phyloP scores from a whole-genome alignment of 2,113 vertebrate genomes.

The Neolamprologus kungweensis region DNA sequence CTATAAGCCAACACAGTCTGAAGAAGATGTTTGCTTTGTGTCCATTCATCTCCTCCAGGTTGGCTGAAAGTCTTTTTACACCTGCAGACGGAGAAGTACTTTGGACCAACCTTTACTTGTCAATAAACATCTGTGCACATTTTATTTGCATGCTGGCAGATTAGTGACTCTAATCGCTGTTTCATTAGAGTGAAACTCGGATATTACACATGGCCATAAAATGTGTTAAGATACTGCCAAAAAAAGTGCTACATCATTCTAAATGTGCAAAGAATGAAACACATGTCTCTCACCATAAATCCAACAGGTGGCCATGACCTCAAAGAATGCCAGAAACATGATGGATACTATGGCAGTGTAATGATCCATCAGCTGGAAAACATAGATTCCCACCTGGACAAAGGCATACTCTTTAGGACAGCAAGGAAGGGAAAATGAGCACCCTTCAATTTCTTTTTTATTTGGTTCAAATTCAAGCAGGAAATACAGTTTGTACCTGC shows the following conservation, averaged over 20 bases:
- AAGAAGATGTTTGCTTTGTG: constrained; percentile 63
- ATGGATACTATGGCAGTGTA: constrained; percentile 76
- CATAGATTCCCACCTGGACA: constrained; percentile 70
- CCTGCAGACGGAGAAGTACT: constrained; percentile 32
- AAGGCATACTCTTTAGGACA: neutral
- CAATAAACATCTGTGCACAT: neutral
- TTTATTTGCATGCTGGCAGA: neutral
- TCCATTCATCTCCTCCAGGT: constrained; percentile 69
- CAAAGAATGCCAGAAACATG: constrained; percentile 74
- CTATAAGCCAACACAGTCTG: constrained; percentile 61
- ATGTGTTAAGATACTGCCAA: neutral
- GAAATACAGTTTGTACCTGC: constrained; percentile 52
- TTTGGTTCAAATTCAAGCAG: neutral
- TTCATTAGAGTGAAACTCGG: neutral
- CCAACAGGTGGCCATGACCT: constrained; percentile 69
- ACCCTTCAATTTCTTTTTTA: neutral
- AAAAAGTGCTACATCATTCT: neutral
- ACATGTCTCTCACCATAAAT: constrained; percentile 57
- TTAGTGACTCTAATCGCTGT: neutral
- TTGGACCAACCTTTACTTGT: neutral
- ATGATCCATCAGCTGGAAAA: constrained; percentile 77
- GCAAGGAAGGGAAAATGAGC: neutral
- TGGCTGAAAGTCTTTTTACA: constrained; percentile 60
- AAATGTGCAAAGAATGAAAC: neutral
- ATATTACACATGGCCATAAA: neutral